Conservation (phyloP, 2,113 vertebrate species). For the Turdus rufiventris region DNA sequence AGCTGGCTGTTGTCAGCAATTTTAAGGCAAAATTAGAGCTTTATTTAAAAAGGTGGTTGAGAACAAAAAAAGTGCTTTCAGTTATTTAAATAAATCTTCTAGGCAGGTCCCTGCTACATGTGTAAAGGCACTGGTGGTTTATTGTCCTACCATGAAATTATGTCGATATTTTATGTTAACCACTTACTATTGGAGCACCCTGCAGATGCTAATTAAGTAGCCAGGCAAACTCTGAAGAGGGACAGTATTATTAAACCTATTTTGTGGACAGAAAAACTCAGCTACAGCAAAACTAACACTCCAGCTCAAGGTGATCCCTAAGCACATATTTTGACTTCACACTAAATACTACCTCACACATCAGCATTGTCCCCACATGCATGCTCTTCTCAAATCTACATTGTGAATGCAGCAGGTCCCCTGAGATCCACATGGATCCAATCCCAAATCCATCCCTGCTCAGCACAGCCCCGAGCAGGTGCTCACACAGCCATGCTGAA, state of each 20-base stretch:
- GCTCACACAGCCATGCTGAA: accelerated
- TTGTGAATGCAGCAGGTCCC: neutral
- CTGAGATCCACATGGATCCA: neutral
- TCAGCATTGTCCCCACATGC: neutral
- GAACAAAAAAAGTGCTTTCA: neutral
- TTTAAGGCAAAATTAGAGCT: neutral
- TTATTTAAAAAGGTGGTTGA: neutral
- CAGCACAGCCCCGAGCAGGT: neutral
- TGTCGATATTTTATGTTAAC: neutral
- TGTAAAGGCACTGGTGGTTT: neutral
- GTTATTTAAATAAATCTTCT: neutral
- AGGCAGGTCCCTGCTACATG: neutral
- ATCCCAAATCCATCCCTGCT: neutral
- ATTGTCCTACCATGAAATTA: neutral
- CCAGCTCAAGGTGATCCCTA: neutral
- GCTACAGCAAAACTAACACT: neutral
- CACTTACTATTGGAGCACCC: neutral
- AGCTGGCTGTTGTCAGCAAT: neutral
- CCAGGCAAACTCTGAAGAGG: neutral
- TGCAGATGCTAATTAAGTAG: neutral
- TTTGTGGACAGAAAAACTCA: neutral
- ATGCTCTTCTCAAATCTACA: neutral
- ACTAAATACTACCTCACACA: neutral
- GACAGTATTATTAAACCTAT: neutral
- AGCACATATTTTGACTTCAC: neutral